phyloP scores from a whole-genome alignment of 2,888 invertebrate genomes.

The Psylliodes chrysocephalus region DNA sequence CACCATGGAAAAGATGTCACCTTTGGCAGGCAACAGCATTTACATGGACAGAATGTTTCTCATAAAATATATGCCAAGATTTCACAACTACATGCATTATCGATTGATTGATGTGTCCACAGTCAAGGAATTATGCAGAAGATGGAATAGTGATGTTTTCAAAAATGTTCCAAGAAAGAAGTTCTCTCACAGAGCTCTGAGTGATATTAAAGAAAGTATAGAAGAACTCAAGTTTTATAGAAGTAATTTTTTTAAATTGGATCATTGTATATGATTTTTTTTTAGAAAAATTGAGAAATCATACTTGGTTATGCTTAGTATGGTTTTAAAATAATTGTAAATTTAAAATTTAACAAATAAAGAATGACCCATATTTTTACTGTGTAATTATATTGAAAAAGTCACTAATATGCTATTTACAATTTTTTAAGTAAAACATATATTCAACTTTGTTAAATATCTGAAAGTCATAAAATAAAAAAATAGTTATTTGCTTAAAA shows the following conservation, averaged over 20 bases:
- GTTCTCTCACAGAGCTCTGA: constrained; percentile 77
- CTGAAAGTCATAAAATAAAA: no score
- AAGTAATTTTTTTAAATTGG: constrained; percentile 71
- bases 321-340: no score
- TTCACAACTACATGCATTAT: constrained; percentile 77
- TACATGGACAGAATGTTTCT: constrained; percentile 89
- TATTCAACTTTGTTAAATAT: no score
- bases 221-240: constrained; percentile 85
- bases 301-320: no score
- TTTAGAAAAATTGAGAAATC: no score
- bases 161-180: constrained; percentile 71
- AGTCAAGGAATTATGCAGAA: constrained; percentile 82
- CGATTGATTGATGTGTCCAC: constrained; percentile 93
- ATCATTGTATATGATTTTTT: no score
- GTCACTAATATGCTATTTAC: no score
- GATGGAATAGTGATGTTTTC: constrained; percentile 79
- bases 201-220: constrained; percentile 89
- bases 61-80: constrained; percentile 81
- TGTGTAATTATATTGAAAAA: no score
- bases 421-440: no score
- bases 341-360: no score
- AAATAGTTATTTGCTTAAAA: no score
- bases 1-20: constrained; percentile 70
- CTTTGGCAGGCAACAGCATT: constrained; percentile 88
- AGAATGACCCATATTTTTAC: no score